Conservation (phyloP, 2,113 vertebrate genomes). For the Macrotus californicus region DNA sequence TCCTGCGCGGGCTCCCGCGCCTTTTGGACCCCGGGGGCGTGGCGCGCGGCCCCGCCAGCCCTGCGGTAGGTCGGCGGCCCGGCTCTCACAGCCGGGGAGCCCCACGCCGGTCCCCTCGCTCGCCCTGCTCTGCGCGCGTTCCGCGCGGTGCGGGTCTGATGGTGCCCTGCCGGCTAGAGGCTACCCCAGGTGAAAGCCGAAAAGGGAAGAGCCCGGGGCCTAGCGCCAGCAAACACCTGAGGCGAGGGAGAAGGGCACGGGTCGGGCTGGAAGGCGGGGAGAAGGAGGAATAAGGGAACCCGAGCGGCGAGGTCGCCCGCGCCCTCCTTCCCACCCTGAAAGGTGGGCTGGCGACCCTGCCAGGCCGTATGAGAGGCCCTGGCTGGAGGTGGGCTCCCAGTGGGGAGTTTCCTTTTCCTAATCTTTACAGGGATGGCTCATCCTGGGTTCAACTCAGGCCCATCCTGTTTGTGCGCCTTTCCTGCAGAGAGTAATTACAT, state of each 20-base stretch:
- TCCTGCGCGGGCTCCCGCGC: neutral
- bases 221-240: neutral
- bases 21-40: conserved; percentile 15
- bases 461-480: conserved; percentile 65
- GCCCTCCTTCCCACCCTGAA: neutral
- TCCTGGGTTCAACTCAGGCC: conserved; percentile 27
- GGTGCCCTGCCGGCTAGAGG: neutral
- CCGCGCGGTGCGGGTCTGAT: neutral
- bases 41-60: neutral
- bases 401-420: conserved; percentile 44
- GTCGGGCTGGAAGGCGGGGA: neutral
- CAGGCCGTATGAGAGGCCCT: neutral
- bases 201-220: neutral
- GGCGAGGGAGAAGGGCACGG: rapidly evolving
- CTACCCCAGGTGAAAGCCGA: neutral
- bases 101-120: rapidly evolving
- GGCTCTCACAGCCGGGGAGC: neutral
- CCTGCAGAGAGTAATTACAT: conserved; percentile 58
- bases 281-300: neutral
- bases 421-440: conserved; percentile 37
- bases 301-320: neutral
- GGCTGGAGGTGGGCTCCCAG: neutral
- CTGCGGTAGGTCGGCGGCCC: neutral
- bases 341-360: neutral
- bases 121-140: neutral